Evolutionary conservation across 2,888 invertebrate species (phyloP), one percentile per base, ranked within the genome.

Genomic region (Caenorhabditis wallacei): DNA sequence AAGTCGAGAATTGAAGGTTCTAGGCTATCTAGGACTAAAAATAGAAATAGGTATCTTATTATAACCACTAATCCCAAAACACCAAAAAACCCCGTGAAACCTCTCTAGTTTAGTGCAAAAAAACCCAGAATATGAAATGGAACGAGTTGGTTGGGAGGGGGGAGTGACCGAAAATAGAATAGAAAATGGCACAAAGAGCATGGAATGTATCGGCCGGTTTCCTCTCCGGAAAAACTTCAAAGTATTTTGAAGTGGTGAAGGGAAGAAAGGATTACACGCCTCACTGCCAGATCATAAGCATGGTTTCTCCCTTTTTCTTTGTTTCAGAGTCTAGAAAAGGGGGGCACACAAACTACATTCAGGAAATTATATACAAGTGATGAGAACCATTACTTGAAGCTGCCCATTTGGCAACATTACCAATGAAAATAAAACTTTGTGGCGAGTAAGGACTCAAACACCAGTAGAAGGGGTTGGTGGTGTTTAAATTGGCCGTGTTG

Each of bases 241-340:
- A 76, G 76, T 69, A 63, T 66, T 81, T 75, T 74, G 57, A 80
- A 76, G 51, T 80, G 46, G 80, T 68, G 61, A 80, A 68, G 61
- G 30, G 59, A 66, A 74, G 74, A 72, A 71, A 72, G 76, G 75
- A 79, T 80, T 80, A 83, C 75, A 83, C 78, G 82, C 82, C 69
- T 70, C 78, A 82, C 54, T 74, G 78, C 30, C 64, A 71, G 70
- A 81, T 82, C 76, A 53, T 64, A n/a, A n/a, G 46, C 78, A 78
- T 78, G 76, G 54, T 68, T 53, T 57, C 54, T 16, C 53, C 22
- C 35, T 64, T 30, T 53, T 53, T 22, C 40, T 18, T 26, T 59
- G 20, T 18, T 18, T 4, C n/a, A 48, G 7, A 35, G 22, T 46
- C 22, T 26, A 37, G 37, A 8, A 48, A 43, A 46, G 37, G 26